Conservation (phyloP, 2,797 vertebrate genomes). For the Naso thynnoides region DNA sequence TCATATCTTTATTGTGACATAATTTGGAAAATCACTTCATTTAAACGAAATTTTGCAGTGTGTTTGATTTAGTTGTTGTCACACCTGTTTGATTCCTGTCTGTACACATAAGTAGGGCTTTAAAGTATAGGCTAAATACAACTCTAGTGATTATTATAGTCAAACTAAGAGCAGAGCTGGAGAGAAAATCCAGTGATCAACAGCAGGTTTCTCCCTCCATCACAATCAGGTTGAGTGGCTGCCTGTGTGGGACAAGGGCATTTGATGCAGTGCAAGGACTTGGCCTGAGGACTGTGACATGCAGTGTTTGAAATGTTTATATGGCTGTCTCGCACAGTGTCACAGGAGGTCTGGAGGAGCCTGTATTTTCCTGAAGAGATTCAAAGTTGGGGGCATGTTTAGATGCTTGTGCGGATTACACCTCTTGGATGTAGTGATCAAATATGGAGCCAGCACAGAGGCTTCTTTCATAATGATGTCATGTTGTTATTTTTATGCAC, state of each 20-base stretch:
- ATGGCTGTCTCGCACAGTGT: neutral
- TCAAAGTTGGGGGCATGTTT: neutral
- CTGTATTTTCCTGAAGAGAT: neutral
- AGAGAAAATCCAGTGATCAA: constrained; percentile 16
- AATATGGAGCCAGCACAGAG: neutral
- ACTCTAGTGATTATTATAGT: neutral
- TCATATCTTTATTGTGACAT: neutral
- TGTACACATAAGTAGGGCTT: neutral
- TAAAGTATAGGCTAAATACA: neutral
- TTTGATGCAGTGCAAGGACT: constrained; percentile 48
- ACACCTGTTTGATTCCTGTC: constrained; percentile 1
- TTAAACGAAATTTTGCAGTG: neutral
- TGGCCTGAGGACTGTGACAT: constrained; percentile 20
- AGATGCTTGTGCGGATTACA: neutral
- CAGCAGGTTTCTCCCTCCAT: constrained; percentile 53
- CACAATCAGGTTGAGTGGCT: constrained; percentile 47
- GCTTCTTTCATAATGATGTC: neutral
- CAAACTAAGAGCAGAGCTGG: neutral
- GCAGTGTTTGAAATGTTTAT: constrained; percentile 1
- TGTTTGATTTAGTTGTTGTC: neutral
- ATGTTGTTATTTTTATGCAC: neutral
- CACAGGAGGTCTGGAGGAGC: neutral
- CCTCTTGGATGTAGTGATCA: neutral
- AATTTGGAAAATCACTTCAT: neutral
- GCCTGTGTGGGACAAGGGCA: constrained; percentile 72